Base-by-base conservation (phyloP, 1,140 invertebrate genomes). In the Magallana gigas region DNA sequence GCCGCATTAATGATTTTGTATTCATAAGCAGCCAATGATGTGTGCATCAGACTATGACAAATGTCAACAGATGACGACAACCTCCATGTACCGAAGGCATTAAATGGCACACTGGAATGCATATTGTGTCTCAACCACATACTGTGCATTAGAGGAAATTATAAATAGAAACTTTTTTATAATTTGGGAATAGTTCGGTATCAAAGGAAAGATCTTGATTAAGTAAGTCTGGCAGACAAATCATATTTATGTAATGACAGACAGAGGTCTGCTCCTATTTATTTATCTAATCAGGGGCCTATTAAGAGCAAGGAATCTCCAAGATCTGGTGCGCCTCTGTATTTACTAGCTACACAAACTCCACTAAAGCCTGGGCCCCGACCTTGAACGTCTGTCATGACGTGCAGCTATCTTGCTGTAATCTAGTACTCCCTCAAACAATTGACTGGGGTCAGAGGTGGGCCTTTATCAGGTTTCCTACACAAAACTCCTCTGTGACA, bases 401-500 rank as follows among this genome's bases (percentile, higher is more conserved):
- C 81, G 81, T 57, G 81, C 48, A 83, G 58, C 81, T 59, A 83
- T 59, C 18, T 57, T 9, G 14, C 23, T 83, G 81, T 58, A 59
- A 59, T 58, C 56, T 59, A 57, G 58, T 83, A 83, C 81, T 83
- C 56, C 81, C 36, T 83, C 23, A 57, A 83, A 58, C 83, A 87
- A 87, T 83, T 83, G 81, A 87, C 83, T 60, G 60, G 80, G 83
- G 83, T 87, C 83, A 82, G 83, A 81, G 68, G 68, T 76, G 23
- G 36, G 23, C 23, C 68, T 36, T 87, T 87, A 87, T 56, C n/a
- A 29, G 18, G 86, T 59, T 48, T 56, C 29, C 11, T 56, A 36
- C 18, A 89, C 88, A 71, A 90, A 94, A 93, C 93, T 96, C 89
- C 97, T 96, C 23, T 76, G 68, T 76, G 18, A 76, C 68, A 76